Conservation (phyloP, 1,140 invertebrate genomes). For the Condylostylus longicornis region DNA sequence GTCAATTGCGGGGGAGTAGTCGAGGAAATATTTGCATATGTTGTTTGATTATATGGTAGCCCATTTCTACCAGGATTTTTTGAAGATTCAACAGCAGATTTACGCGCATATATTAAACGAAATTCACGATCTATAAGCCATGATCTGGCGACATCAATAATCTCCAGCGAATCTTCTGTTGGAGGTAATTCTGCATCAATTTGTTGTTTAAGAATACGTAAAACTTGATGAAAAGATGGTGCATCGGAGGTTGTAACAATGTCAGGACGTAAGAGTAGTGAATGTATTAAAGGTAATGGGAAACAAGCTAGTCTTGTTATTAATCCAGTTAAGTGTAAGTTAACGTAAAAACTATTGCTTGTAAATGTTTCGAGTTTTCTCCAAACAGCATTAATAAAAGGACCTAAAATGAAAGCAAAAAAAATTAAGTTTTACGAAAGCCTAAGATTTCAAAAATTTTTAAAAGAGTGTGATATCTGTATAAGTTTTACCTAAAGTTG, state of each 20-base stretch:
- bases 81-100: slow-evolving; percentile 39
- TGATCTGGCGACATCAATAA: slow-evolving; percentile 57
- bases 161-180: slow-evolving; percentile 48
- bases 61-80: slow-evolving; percentile 10
- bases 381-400: slow-evolving; percentile 70
- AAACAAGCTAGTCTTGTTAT: slow-evolving; percentile 74
- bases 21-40: slow-evolving; percentile 24
- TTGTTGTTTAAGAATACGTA: slow-evolving; percentile 71
- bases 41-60: slow-evolving; percentile 12
- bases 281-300: slow-evolving; percentile 72
- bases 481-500: slow-evolving; percentile 23
- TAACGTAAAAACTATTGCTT: slow-evolving; percentile 70
- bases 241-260: slow-evolving; percentile 79
- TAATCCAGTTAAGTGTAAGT: slow-evolving; percentile 76
- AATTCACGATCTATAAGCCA: slow-evolving; percentile 65
- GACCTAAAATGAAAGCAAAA: slow-evolving; percentile 38
- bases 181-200: slow-evolving; percentile 62
- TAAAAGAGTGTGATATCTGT: not conserved
- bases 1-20: slow-evolving; percentile 26
- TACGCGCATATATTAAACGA: slow-evolving; percentile 48
- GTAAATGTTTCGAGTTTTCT: slow-evolving; percentile 71
- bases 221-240: slow-evolving; percentile 77
- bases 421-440: not conserved
- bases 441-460: not conserved
- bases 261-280: slow-evolving; percentile 73